Evolutionary conservation across 2,113 vertebrate species (phyloP).

Genomic region (Dromiciops gliroides): DNA sequence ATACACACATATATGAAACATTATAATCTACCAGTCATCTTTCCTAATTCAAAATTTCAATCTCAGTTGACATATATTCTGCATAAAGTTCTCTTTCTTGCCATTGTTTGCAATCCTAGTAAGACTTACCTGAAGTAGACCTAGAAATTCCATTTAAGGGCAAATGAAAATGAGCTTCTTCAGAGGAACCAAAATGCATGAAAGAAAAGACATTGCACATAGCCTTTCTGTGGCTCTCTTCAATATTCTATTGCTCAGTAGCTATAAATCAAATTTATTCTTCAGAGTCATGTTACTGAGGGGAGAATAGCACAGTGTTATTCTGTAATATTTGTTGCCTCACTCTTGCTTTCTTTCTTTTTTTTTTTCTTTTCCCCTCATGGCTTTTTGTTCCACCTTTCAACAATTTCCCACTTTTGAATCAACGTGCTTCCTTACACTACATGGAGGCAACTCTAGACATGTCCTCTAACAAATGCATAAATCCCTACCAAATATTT

Average conservation of each 20-base stretch:
- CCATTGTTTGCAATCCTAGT: background rate
- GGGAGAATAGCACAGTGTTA: background rate
- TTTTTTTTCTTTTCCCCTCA: background rate
- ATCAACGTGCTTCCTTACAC: background rate
- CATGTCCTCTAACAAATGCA: background rate
- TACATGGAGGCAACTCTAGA: background rate
- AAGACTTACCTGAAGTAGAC: background rate
- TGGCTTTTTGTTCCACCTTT: background rate
- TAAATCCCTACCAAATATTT: background rate
- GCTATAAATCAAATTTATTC: background rate
- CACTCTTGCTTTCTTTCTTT: background rate
- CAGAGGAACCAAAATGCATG: background rate
- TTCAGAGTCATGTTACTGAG: background rate
- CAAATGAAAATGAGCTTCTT: background rate
- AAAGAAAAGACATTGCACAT: background rate
- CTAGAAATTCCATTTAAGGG: background rate
- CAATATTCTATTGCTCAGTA: background rate
- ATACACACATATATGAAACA: background rate
- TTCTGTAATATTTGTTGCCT: background rate
- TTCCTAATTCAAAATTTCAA: background rate
- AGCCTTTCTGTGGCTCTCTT: background rate
- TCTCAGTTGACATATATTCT: background rate
- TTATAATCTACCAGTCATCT: background rate
- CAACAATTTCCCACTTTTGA: background rate
- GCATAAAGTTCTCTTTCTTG: background rate